These are phyloP conservation scores for Drosophila colorata DNA, from an alignment of 2,888 invertebrate genomes.

Conservation along the genomic window DNA sequence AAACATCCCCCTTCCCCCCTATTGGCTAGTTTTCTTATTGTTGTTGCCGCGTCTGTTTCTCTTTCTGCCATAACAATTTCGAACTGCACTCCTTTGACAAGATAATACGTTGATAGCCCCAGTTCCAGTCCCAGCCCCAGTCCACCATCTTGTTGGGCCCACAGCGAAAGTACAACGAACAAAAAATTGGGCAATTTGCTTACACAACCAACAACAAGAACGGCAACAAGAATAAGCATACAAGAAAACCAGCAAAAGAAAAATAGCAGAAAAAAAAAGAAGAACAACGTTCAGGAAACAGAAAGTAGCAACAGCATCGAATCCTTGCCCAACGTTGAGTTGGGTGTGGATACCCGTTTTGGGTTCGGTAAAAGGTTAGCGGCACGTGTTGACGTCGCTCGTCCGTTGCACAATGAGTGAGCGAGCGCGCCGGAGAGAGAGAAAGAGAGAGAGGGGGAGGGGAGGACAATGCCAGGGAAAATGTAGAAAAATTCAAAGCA, in stretches of 20 bases:
- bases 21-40: constrained; percentile 27
- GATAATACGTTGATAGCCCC: constrained; percentile 77
- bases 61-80: constrained; percentile 70
- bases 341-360: constrained; percentile 38
- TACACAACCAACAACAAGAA: constrained; percentile 62
- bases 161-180: background rate
- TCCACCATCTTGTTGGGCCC: background rate
- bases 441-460: background rate
- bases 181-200: constrained; percentile 78
- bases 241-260: constrained; percentile 6
- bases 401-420: constrained; percentile 25
- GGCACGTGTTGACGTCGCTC: constrained; percentile 57
- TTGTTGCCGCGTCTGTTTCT: constrained; percentile 58
- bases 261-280: constrained; percentile 6
- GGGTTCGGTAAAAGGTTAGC: constrained; percentile 50
- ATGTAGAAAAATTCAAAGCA: constrained; percentile 38
- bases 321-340: constrained; percentile 34
- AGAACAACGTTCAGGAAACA: constrained; percentile 13
- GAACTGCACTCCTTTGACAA: constrained; percentile 76
- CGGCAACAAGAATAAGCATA: constrained; percentile 38
- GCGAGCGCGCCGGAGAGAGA: background rate
- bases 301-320: constrained; percentile 22
- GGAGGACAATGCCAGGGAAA: background rate
- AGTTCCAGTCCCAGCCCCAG: constrained; percentile 1
- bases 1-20: background rate